Percentiles rank a stretch among this genome's conserved stretches.
Conservation (phyloP, 2,888 invertebrate species). For the Scaptomyza caliginosa region DNA sequence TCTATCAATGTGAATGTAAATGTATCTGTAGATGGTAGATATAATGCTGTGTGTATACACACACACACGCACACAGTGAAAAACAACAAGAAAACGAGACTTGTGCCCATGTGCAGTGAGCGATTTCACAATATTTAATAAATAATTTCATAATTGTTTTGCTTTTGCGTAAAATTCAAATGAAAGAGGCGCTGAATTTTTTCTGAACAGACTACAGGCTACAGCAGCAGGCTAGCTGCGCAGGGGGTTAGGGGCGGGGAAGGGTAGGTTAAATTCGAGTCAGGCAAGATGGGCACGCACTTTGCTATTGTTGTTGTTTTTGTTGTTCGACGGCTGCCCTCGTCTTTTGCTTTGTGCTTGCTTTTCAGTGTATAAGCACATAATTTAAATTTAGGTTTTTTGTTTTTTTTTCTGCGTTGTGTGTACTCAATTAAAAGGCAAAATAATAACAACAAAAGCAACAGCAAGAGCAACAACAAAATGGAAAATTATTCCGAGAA, state of each 20-base stretch:
- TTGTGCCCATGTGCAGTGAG: conserved; percentile 62
- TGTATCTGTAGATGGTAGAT: conserved; percentile 17
- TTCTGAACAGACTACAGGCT: conserved; percentile 31
- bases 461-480: conserved; percentile 40
- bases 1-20: conserved; percentile 15
- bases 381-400: conserved; percentile 73
- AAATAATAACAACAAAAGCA: conserved; percentile 40
- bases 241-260: not conserved
- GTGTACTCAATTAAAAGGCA: conserved; percentile 78
- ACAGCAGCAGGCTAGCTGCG: not conserved
- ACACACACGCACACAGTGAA: not conserved
- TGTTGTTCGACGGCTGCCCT: conserved; percentile 16
- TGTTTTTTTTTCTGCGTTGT: conserved; percentile 34
- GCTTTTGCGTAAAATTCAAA: conserved; percentile 73
- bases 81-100: conserved; percentile 14
- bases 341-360: conserved; percentile 40
- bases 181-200: conserved; percentile 60
- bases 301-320: conserved; percentile 24
- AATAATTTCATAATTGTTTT: conserved; percentile 81
- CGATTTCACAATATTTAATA: conserved; percentile 80
- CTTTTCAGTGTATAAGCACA: conserved; percentile 67
- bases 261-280: not conserved
- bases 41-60: conserved; percentile 11
- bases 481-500: conserved; percentile 77
- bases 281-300: conserved; percentile 42